Evolutionary conservation across 2,888 invertebrate genomes (phyloP).

Genomic region (Aethes cnicana): DNA sequence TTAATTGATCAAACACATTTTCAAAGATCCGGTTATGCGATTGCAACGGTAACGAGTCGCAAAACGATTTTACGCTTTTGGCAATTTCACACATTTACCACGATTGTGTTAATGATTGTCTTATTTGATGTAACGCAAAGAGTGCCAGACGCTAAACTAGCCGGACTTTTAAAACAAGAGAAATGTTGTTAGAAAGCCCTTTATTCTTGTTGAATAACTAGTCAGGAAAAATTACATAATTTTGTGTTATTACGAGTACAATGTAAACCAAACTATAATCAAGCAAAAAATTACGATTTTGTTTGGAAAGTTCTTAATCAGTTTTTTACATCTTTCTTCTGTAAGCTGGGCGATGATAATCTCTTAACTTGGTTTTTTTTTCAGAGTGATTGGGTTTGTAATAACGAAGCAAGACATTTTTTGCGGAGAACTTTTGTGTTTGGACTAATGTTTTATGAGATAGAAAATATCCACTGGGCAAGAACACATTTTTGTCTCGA

Average conservation of each 20-base stretch:
- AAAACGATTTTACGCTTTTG: slow-evolving; percentile 26
- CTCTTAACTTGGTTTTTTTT: slow-evolving; percentile 7
- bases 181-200: slow-evolving; percentile 21
- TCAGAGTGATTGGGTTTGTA: not conserved
- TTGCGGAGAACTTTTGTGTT: too few relatives aligned
- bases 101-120: slow-evolving; percentile 23
- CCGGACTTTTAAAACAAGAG: slow-evolving; percentile 20
- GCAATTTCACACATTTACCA: slow-evolving; percentile 26
- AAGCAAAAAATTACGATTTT: slow-evolving; percentile 5
- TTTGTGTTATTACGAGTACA: slow-evolving; percentile 3
- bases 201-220: slow-evolving; percentile 11
- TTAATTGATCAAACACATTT: slow-evolving; percentile 11
- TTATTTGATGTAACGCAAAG: slow-evolving; percentile 13
- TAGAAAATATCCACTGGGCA: too few relatives aligned
- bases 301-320: slow-evolving; percentile 13
- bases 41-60: slow-evolving; percentile 24
- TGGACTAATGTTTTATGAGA: too few relatives aligned
- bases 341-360: slow-evolving; percentile 15
- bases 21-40: slow-evolving; percentile 16
- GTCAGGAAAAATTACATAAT: slow-evolving; percentile 20
- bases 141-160: slow-evolving; percentile 1
- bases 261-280: not conserved
- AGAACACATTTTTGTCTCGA: too few relatives aligned
- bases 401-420: not conserved
- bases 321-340: slow-evolving; percentile 16